A percentile compares a stretch with the other conserved stretches of the same genome.
Conservation (phyloP, 2,888 invertebrate species). For the Seira musarum region DNA sequence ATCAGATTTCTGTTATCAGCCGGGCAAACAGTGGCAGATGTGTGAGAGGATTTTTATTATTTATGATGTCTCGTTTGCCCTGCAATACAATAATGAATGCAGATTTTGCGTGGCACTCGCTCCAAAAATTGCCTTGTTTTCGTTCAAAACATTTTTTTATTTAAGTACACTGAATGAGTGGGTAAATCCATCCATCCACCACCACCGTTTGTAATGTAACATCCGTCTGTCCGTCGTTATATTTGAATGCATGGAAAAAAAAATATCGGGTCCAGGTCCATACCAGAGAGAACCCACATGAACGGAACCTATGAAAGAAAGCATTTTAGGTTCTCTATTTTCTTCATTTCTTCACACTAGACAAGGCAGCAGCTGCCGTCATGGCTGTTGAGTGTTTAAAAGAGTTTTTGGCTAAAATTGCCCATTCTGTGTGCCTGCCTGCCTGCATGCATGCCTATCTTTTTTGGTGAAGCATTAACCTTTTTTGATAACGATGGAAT, state of each 20-base stretch:
- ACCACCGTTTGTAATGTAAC: no score
- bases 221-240: no score
- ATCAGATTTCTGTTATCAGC: not conserved
- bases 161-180: no score
- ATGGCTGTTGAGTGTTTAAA: conserved; percentile 20
- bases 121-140: not conserved
- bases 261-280: not conserved
- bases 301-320: not conserved
- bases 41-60: not conserved
- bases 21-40: not conserved
- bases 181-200: no score
- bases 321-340: no score
- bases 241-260: conserved; percentile 1
- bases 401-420: not conserved
- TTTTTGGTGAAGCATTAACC: not conserved
- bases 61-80: not conserved
- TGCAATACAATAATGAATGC: not conserved
- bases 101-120: not conserved
- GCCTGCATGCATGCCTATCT: conserved; percentile 4
- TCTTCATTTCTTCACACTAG: not conserved
- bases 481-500: conserved; percentile 7
- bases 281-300: not conserved
- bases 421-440: not conserved
- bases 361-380: conserved; percentile 16
- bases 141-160: not conserved